Evolutionary conservation across 2,797 vertebrate genomes (phyloP), one percentile per base, ranked within the genome.

Genomic region (Erethizon dorsatum): DNA sequence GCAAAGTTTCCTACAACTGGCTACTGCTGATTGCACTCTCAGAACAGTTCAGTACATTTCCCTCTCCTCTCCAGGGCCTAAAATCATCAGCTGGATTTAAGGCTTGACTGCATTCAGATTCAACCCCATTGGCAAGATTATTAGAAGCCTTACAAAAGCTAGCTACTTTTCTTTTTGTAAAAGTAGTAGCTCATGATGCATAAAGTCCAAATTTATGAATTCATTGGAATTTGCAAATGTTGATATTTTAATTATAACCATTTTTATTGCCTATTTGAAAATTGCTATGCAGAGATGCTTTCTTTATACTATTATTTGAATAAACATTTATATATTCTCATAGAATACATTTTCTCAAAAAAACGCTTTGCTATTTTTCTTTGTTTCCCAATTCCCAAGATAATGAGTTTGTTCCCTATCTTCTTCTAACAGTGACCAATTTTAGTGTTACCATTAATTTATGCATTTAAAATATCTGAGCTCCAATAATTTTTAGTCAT

Each of bases 201-300:
- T 52, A 78, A 52, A 86, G 4, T 1, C 28, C 50, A 12, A 41
- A 33, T 77, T 57, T 73, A 61, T 78, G 56, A 47, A 86, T 71
- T 82, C 69, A 78, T 1, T 83, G 63, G 57, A 63, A 69, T 78
- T 73, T 90, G 15, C 14, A 86, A 69, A 83, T 90, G 12, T 13
- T 78, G 12, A 83, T 65, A 67, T 71, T 83, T 41, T 91, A 82
- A 95, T 79, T 88, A 11, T 89, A 83, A 84, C 67, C 14, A 69
- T 57, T 57, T 54, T 82, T 89, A 54, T 90, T 80, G n/a, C n/a
- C 75, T 65, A 54, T 2, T 61, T 77, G 47, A 47, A 24, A 47
- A 31, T 13, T 26, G 67, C 18, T 59, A 41, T 59, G 33, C 18
- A 61, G n/a, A 37, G 9, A 22, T 28, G 28, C 15, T 78, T 79